These are phyloP conservation scores for Lerista edwardsae DNA, from an alignment of 2,797 vertebrate species.

Conservation along the genomic window DNA sequence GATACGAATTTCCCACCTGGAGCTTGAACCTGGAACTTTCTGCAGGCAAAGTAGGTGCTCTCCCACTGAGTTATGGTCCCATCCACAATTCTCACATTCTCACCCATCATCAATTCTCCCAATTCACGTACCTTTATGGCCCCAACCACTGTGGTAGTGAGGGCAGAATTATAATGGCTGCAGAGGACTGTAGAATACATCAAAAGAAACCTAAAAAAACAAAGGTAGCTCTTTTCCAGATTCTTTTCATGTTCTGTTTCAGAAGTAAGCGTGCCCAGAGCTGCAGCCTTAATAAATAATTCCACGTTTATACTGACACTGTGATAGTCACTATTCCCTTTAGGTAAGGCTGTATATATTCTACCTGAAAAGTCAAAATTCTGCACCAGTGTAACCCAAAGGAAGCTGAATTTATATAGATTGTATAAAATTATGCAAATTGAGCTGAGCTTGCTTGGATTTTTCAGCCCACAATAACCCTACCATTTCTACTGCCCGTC, in stretches of 20 bases:
- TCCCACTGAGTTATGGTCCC: too few relatives aligned
- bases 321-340: background rate
- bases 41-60: too few relatives aligned
- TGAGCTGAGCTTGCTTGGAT: background rate
- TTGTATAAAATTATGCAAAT: background rate
- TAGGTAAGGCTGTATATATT: background rate
- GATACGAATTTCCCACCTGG: too few relatives aligned
- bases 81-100: background rate
- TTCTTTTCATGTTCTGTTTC: background rate
- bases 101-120: background rate
- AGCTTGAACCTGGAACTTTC: too few relatives aligned
- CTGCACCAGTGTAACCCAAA: background rate
- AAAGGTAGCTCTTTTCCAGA: background rate
- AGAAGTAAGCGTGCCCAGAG: background rate
- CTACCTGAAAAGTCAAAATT: background rate
- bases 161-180: slow-evolving; percentile 91
- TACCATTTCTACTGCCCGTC: background rate
- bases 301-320: background rate
- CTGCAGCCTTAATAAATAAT: background rate
- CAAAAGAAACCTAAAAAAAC: slow-evolving; percentile 85
- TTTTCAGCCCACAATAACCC: background rate
- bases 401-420: background rate
- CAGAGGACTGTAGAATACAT: slow-evolving; percentile 92
- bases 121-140: slow-evolving; percentile 86
- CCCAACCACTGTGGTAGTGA: slow-evolving; percentile 90